Base-by-base conservation (phyloP, 2,888 invertebrate species). In the Drosophila kambysellisi region DNA sequence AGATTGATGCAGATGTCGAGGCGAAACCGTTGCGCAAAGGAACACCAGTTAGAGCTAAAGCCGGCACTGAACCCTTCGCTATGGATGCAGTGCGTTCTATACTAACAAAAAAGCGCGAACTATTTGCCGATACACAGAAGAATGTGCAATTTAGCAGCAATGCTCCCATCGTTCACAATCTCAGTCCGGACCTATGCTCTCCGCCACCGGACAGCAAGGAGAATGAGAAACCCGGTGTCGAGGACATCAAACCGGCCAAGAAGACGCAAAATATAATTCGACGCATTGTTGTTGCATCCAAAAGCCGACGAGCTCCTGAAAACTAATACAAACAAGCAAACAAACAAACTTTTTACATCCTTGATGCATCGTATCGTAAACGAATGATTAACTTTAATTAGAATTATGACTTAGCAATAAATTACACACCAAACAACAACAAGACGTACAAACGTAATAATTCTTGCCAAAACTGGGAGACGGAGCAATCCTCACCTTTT, bases 201-300 rank as follows among this genome's bases (percentile, higher is more conserved):
- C 59, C 48, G 0, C 41, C 50, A 11, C 11, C 17, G 1, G 41
- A 37, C 25, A 63, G 71, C 63, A 83, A 82, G 60, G 82, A 83
- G 57, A 88, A 87, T 11, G 59, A 58, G 0, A 46, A 70, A 15
- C 76, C 88, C 1, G 57, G 58, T 1, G 39, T 43, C 8, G 39
- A 53, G 48, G 86, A 83, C 51, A 66, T 74, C 1, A 92, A 91
- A 35, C 86, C 88, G 11, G 85, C 82, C 46, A 91, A 91, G 7
- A 91, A 89, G 65, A 69, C 90, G 11, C 66, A 70, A 8, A 64
- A 66, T 48, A 82, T 92, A 4, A 89, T 93, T 9, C 83, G 91
- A 17, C 91, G 90, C 70, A 80, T 93, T 67, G 67, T 90, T 6
- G 75, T 92, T n/a, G 78, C 79, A 56, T 82, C 91, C 8, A 91